Evolutionary conservation across 2,888 invertebrate genomes (phyloP).

Genomic region (Myopa tessellatipennis): DNA sequence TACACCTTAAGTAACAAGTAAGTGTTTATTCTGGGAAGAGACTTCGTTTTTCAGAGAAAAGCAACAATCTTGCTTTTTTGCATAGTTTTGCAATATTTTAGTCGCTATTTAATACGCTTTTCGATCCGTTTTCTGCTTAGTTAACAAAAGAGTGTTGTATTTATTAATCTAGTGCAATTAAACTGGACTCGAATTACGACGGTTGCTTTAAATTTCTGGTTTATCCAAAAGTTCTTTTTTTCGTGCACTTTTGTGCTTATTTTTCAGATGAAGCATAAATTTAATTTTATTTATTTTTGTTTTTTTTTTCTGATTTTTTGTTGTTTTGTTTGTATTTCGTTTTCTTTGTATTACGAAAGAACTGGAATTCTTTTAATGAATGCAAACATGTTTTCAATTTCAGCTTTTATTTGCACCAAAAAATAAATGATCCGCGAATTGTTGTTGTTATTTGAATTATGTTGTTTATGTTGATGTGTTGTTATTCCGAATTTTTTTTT

Average conservation of each 20-base stretch:
- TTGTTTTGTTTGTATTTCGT: not conserved
- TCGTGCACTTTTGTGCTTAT: not conserved
- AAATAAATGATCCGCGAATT: not conserved
- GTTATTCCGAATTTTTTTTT: no score
- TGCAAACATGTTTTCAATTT: not conserved
- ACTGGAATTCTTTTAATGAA: not conserved
- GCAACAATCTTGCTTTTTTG: not conserved
- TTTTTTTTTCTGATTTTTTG: not conserved
- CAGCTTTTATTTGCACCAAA: not conserved
- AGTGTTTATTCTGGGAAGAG: constrained; percentile 20
- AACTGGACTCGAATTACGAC: no score
- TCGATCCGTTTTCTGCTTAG: not conserved
- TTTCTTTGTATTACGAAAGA: not conserved
- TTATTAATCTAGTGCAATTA: no score
- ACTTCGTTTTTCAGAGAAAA: not conserved
- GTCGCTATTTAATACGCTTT: not conserved
- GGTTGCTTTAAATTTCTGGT: no score
- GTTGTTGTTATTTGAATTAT: not conserved
- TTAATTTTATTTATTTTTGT: not conserved
- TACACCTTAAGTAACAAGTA: constrained; percentile 10
- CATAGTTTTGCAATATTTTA: not conserved
- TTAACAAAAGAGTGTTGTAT: not conserved
- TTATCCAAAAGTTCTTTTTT: no score
- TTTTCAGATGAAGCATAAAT: constrained; percentile 1
- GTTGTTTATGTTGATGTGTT: no score